A percentile compares a stretch with the other conserved stretches of the same genome.
Evolutionary conservation across 2,797 vertebrate genomes (phyloP).

Genomic region (Xyrichtys novacula): DNA sequence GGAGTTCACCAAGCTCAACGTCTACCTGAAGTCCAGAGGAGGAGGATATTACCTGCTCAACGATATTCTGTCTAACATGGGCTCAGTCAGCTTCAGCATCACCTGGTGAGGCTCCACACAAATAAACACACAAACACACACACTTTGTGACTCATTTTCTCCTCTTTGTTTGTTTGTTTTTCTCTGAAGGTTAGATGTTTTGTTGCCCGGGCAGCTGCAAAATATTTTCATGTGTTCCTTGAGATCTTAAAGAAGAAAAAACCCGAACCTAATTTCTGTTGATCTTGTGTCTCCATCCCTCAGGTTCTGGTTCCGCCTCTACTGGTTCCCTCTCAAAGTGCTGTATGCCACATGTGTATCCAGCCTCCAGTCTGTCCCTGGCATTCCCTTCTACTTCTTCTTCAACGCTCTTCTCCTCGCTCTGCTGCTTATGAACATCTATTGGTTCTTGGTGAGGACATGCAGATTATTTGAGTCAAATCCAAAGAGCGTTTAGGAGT

Average conservation of each 20-base stretch:
- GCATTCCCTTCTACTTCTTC: conserved; percentile 98
- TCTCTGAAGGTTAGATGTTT: background rate
- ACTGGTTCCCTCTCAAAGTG: conserved; percentile 99
- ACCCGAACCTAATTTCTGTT: background rate
- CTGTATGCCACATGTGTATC: conserved; percentile 92
- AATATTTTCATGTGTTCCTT: background rate
- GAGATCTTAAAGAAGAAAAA: background rate
- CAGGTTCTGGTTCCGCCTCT: conserved; percentile 99
- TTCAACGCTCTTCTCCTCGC: conserved; percentile 93
- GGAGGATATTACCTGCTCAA: conserved; percentile 87
- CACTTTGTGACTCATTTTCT: conserved; percentile 2
- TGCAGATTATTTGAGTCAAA: background rate
- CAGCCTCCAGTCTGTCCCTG: conserved; percentile 89
- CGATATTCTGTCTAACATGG: conserved; percentile 89
- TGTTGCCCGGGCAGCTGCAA: background rate
- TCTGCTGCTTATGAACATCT: conserved; percentile 96
- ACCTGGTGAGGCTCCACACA: conserved; percentile 86
- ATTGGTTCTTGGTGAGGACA: conserved; percentile 97
- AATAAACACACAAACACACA: conserved; percentile 6
- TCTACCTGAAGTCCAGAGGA: conserved; percentile 94
- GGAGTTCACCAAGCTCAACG: conserved; percentile 97
- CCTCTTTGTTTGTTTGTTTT: background rate
- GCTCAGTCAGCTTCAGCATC: conserved; percentile 91
- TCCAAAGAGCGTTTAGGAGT: background rate
- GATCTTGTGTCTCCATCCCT: background rate